Base-by-base conservation (phyloP, 2,888 invertebrate genomes). In the Caenorhabditis sinica region DNA sequence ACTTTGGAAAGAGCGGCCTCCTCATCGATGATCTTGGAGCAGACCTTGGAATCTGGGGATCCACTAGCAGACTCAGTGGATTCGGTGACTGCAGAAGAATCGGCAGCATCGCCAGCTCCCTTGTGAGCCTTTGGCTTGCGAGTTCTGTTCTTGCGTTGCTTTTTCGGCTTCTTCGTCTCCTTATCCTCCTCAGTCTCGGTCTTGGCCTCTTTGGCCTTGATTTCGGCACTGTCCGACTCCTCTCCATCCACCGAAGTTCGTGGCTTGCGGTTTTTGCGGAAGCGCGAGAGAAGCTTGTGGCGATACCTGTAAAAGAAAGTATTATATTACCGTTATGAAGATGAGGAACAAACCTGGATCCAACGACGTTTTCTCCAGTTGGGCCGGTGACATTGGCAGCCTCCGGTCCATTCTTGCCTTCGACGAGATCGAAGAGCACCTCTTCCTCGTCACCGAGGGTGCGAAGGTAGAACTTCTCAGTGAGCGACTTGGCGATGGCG, bases 371-470 rank as follows among this genome's bases (percentile, higher is more conserved):
- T 93, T 96, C 96, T 87, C 98, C 98, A 86, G 96, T 96, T 86
- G 98, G 97, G 82, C 98, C 98, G 90, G 98, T 97, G 88, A 98
- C 98, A 68, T 89, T 90, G 11, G 89, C 96, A 90, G 98, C 98
- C 94, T 98, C 98, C 93, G 96, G 97, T 92, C 98, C 98, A 86
- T 94, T 94, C 86, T 97, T 97, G 92, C 98, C 98, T 93, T 97
- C 96, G 90, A 89, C 88, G 85, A 87, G 83, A 68, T 89, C 89
- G 82, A 89, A 89, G 15, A 71, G 74, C 17, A 90, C 89, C 23
- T 85, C 86, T 74, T 90, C 90, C 36, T 83, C 87, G 40, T 88
- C 85, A 20, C 73, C 90, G 91, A 98, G 97, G 94, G 97, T 97
- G 93, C 98, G 96, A 93, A 98, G 97, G 93, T 96, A 96, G 94